phyloP scores from a whole-genome alignment of 2,888 invertebrate genomes.

The Rhingia rostrata region DNA sequence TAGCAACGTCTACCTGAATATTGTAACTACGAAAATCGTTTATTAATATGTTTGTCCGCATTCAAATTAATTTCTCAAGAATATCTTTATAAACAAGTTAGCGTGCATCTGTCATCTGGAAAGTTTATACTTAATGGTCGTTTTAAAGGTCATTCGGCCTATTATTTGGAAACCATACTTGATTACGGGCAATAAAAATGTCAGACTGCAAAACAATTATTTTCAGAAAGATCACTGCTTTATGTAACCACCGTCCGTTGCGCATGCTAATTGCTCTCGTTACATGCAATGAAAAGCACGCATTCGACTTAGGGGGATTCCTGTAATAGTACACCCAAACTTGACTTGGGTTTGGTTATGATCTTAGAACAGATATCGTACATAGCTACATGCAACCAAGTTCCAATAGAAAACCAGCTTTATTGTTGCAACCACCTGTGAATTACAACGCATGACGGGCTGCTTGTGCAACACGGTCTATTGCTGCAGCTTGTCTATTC shows the following conservation, averaged over 20 bases:
- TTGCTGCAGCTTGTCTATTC: conserved; percentile 7
- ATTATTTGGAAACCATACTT: conserved; percentile 14
- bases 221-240: conserved; percentile 33
- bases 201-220: conserved; percentile 42
- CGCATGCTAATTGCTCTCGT: conserved; percentile 55
- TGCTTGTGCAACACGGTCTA: conserved; percentile 26
- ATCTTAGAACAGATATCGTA: conserved; percentile 1
- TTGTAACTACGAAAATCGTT: no score
- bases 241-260: conserved; percentile 30
- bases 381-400: neutral
- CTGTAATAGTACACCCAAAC: conserved; percentile 14
- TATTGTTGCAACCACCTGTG: neutral
- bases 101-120: neutral
- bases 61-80: no score
- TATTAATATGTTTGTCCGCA: no score
- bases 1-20: no score
- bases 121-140: conserved; percentile 2
- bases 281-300: conserved; percentile 34
- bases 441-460: conserved; percentile 7
- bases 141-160: conserved; percentile 33
- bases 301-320: conserved; percentile 8
- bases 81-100: no score
- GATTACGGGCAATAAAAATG: conserved; percentile 38
- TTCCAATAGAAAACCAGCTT: neutral
- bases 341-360: neutral